Percentiles rank a stretch among this genome's conserved stretches.
phyloP scores from a whole-genome alignment of 2,888 invertebrate genomes.

The Teleogryllus oceanicus region DNA sequence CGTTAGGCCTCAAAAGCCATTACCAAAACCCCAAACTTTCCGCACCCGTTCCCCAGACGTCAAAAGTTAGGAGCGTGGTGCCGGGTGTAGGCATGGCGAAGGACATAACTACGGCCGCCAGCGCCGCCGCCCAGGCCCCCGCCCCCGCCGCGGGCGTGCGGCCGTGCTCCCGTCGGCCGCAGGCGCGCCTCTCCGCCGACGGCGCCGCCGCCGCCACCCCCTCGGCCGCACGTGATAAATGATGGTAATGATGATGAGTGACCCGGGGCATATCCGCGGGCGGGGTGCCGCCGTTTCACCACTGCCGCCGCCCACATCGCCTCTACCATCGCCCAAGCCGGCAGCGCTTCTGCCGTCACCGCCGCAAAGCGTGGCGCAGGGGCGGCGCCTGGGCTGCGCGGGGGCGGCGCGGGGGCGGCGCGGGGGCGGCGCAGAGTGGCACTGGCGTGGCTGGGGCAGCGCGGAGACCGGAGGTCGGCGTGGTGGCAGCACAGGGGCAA shows the following conservation, averaged over 20 bases:
- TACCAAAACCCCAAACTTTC: too few relatives aligned
- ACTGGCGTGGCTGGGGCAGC: too few relatives aligned
- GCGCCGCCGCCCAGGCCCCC: background rate
- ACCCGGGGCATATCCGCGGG: background rate
- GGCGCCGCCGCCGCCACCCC: background rate
- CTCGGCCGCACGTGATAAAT: background rate
- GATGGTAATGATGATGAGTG: conserved; percentile 10
- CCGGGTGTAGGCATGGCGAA: background rate
- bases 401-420: background rate
- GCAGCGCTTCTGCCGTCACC: too few relatives aligned
- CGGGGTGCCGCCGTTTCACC: background rate
- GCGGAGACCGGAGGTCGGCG: too few relatives aligned
- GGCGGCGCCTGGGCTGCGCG: background rate
- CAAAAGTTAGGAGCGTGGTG: too few relatives aligned
- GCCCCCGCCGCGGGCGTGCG: background rate
- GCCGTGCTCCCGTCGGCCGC: background rate
- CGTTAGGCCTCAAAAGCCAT: too few relatives aligned
- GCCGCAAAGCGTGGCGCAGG: background rate
- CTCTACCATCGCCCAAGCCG: too few relatives aligned
- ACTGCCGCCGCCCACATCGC: background rate
- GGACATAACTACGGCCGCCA: background rate
- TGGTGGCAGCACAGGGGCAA: too few relatives aligned
- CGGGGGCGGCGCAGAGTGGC: background rate
- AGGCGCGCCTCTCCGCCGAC: background rate
- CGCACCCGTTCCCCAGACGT: too few relatives aligned